Percentiles rank a stretch among this genome's conserved stretches.
These are phyloP conservation scores for Hylaea fasciaria DNA, from an alignment of 2,888 invertebrate species.

Conservation along the genomic window DNA sequence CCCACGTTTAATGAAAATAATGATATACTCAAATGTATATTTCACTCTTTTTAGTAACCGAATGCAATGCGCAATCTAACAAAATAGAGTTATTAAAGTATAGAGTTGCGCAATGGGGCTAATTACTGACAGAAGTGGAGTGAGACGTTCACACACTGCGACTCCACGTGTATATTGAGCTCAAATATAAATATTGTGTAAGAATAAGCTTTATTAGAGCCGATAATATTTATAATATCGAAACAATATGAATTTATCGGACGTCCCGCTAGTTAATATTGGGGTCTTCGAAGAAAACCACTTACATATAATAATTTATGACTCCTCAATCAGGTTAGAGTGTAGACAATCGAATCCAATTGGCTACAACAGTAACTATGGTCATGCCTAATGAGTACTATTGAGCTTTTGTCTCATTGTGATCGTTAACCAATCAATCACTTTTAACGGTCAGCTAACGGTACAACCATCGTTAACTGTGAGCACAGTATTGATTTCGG, in stretches of 20 bases:
- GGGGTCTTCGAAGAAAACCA: background rate
- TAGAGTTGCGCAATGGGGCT: constrained; percentile 50
- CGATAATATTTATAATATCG: too few species aligned
- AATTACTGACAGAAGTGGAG: constrained; percentile 68
- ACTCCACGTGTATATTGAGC: constrained; percentile 41
- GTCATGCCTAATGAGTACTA: constrained; percentile 34
- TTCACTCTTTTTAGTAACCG: too few species aligned
- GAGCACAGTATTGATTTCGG: constrained; percentile 31
- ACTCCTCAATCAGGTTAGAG: background rate
- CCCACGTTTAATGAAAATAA: too few species aligned
- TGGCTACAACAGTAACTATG: constrained; percentile 8
- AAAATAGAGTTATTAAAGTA: constrained; percentile 45
- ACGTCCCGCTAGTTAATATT: too few species aligned
- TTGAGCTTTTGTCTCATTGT: constrained; percentile 37
- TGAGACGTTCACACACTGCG: constrained; percentile 71
- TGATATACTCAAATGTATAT: too few species aligned
- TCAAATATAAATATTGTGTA: constrained; percentile 12
- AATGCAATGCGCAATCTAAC: constrained; percentile 43
- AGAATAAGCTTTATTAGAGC: too few species aligned
- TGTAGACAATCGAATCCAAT: constrained; percentile 20
- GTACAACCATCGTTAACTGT: constrained; percentile 49
- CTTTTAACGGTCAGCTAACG: constrained; percentile 48
- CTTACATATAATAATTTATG: constrained; percentile 15
- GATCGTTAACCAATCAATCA: constrained; percentile 47
- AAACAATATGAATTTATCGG: too few species aligned